Evolutionary conservation across 1,140 invertebrate species (phyloP), one percentile per base, ranked within the genome.

Genomic region (Epicauta chinensis): DNA sequence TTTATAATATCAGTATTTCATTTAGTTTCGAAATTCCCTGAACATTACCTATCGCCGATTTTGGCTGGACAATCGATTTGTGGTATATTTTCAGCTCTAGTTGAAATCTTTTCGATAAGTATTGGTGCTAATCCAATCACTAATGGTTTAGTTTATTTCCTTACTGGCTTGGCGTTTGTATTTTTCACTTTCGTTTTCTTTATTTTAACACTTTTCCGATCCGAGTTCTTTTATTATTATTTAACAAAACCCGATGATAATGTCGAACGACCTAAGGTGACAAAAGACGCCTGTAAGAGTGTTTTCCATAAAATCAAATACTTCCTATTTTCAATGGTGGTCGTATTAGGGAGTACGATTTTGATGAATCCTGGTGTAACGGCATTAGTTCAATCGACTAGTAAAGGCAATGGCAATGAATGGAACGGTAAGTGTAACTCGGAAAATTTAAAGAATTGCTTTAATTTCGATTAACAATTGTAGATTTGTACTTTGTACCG

Each of bases 361-460:
- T 45, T 50, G 32, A 7, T 51, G 16, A 39, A 55, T 39, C 53
- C 47, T n/a, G 47, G 15, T 3, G 31, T 55, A 17, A 50, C 53
- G 7, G 13, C 51, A 1, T 34, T 39, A 29, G 39, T 55, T 12
- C 9, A 16, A 10, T 55, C 51, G 2, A 14, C 34, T 14, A 29
- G 30, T 1, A 39, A 46, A 29, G 51, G 45, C 13, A n/a, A n/a
- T n/a, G n/a, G n/a, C n/a, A 43, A 38, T 41, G 51, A 41, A 42
- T 54, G 52, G 52, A 42, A 31, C 16, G 45, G 52, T 48, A 54
- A 14, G n/a, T n/a, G 6, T 11, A 23, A 35, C 17, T 2, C 9
- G n/a, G 1, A 31, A 29, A 35, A 17, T 36, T 32, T 29, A 6
- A 9, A 16, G 5, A 44, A 30, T 31, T n/a, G 16, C 36, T 38